A percentile compares a stretch with the other conserved stretches of the same genome.
These are phyloP conservation scores for Chaetophractus vellerosus DNA, from an alignment of 2,797 vertebrate species.

Conservation along the genomic window DNA sequence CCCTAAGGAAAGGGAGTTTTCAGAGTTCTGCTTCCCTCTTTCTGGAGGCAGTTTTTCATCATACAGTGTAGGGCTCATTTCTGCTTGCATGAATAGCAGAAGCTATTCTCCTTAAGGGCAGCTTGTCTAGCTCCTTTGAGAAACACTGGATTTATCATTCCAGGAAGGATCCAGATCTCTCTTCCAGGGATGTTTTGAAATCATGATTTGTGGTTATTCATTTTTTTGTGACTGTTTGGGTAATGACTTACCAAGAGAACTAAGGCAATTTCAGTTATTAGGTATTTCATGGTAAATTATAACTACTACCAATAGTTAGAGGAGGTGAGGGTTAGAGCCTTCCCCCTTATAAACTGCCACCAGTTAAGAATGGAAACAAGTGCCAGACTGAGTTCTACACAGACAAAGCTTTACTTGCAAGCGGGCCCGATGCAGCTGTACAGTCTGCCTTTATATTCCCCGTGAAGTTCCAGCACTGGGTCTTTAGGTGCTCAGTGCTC, in stretches of 20 bases:
- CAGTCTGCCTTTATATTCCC: not conserved
- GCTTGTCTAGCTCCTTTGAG: not conserved
- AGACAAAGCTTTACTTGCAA: not conserved
- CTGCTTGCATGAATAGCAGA: not conserved
- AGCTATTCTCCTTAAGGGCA: not conserved
- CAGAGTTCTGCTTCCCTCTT: not conserved
- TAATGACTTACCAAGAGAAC: not conserved
- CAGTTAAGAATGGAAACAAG: not conserved
- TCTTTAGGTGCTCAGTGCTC: not conserved
- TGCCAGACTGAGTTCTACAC: not conserved
- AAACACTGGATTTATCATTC: not conserved
- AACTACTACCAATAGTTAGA: conserved; percentile 3
- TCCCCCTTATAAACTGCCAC: not conserved
- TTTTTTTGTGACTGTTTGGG: not conserved
- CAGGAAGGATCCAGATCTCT: not conserved
- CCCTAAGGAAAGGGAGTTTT: not conserved
- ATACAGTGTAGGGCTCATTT: not conserved
- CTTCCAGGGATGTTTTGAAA: conserved; percentile 3
- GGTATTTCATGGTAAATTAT: conserved; percentile 14
- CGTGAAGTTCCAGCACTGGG: not conserved
- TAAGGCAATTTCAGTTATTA: conserved; percentile 24
- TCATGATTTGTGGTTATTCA: not conserved
- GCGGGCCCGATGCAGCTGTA: not conserved
- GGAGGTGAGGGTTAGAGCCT: not conserved
- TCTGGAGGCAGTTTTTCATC: not conserved